Conservation (phyloP, 2,888 invertebrate species). For the Deilephila porcellus region DNA sequence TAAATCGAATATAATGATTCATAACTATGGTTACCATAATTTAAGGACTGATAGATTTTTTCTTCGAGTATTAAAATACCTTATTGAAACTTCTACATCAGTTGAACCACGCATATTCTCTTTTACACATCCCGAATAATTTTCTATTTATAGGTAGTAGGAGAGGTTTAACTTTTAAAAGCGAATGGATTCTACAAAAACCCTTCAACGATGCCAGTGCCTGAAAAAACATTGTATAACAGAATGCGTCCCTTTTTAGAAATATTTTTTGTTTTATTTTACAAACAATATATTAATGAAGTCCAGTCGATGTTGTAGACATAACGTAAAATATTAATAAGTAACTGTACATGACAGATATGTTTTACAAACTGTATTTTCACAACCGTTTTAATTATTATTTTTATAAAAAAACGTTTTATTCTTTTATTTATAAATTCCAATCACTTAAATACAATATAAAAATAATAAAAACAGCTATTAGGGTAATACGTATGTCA, state of each 20-base stretch:
- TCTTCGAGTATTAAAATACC: not conserved
- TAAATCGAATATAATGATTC: conserved; percentile 7
- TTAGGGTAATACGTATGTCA: no score
- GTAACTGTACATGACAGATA: not conserved
- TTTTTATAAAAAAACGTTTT: not conserved
- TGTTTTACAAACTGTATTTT: not conserved
- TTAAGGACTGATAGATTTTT: not conserved
- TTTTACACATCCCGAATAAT: no score
- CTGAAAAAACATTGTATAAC: no score
- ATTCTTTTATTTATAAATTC: not conserved
- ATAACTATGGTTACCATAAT: not conserved
- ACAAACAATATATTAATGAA: not conserved
- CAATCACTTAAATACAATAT: no score
- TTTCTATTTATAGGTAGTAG: no score
- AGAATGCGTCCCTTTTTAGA: no score
- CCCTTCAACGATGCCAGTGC: no score
- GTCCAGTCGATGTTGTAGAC: not conserved
- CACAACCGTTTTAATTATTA: not conserved
- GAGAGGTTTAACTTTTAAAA: no score
- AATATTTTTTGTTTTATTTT: not conserved
- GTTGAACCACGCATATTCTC: no score
- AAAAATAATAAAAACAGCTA: no score
- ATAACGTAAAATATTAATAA: not conserved
- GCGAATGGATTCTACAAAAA: no score
- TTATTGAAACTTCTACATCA: not conserved